Evolutionary conservation across 2,797 vertebrate genomes (phyloP).

Genomic region (Pangasius larnaudii): DNA sequence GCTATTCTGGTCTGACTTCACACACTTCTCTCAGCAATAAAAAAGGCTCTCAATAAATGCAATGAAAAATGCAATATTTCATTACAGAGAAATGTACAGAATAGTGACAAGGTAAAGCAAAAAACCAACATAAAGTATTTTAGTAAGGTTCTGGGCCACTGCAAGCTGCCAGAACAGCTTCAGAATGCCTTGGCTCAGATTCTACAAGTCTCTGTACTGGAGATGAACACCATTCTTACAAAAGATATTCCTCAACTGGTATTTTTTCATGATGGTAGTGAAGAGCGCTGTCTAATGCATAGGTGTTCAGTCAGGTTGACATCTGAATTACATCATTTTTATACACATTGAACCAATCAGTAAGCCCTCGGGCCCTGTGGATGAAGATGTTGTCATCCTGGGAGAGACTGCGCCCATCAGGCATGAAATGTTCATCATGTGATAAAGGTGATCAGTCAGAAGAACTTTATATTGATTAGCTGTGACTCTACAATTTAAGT

Average conservation of each 20-base stretch:
- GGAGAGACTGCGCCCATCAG: background rate
- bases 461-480: background rate
- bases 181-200: background rate
- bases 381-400: background rate
- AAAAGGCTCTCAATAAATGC: background rate
- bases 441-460: background rate
- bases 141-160: background rate
- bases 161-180: background rate
- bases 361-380: background rate
- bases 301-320: background rate
- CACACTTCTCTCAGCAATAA: background rate
- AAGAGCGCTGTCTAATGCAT: background rate
- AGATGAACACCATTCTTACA: background rate
- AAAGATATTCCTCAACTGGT: background rate
- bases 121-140: background rate
- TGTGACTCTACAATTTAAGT: background rate
- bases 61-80: constrained; percentile 18
- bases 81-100: constrained; percentile 2
- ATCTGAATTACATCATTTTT: background rate
- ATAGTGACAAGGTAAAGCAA: background rate
- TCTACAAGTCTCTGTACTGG: background rate
- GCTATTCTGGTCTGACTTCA: constrained; percentile 13
- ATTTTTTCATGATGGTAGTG: background rate
- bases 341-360: background rate
- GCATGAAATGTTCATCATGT: background rate